Base-by-base conservation (phyloP, 2,888 invertebrate species). In the Diarsia mendica region DNA sequence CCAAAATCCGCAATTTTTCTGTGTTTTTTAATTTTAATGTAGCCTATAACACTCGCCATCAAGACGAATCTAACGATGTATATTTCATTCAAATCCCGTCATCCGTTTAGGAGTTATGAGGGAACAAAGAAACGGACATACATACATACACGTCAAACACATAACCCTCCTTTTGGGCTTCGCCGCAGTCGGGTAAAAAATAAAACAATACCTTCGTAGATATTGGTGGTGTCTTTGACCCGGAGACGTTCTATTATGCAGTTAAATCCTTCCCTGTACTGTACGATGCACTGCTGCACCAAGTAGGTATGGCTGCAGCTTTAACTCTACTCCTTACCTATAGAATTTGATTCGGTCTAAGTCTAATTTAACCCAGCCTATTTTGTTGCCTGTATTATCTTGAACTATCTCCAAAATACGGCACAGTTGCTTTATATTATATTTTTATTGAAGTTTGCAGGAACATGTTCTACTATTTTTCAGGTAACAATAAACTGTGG, bases 401-500 rank as follows among this genome's bases (percentile, higher is more conserved):
- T 23, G 28, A 60, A 28, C 0, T 60, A 28, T 60, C 58, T 60
- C 9, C 18, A 60, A 49, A 28, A 28, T 28, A 28, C 28, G 28
- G 28, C 28, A 28, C 28, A 28, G 28, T 28, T 28, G 28, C 28
- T 2, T 28, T 28, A 28, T 2, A n/a, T 28, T 28, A 28, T 2
- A 28, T 28, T 28, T 28, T 28, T 28, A n/a, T 28, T 28, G 28
- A 28, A 2, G 2, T 28, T 28, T 28, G 2, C 2, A 28, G 28
- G 2, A 28, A 28, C 28, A 28, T 28, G 28, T 28, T 28, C 28
- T 2, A 28, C 1, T 18, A 6, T 18, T 49, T 8, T 67, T 3
- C 98, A 99, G 97, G 99, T 99, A 44, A 99, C 99, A 9, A 98
- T 99, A 66, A 99, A 99, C 93, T 99, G 99, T 92, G 98, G 99